Base-by-base conservation (phyloP, 1,140 invertebrate species). In the Papilio dardanus region DNA sequence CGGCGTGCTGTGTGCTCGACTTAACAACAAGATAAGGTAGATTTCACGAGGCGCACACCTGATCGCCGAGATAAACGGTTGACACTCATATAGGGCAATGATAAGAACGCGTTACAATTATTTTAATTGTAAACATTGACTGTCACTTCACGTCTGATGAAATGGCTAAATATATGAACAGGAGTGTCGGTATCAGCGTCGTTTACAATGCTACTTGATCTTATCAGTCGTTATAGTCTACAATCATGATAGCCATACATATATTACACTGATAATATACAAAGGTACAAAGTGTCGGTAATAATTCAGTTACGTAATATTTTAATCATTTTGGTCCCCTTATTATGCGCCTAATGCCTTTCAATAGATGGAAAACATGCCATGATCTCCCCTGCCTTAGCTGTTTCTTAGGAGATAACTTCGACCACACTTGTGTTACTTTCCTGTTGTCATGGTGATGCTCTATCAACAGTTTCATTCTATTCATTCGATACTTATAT, bases 41-140 rank as follows among this genome's bases (percentile, higher is more conserved):
- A 69, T 30, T 46, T 30, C 69, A 71, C 69, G 69, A 71, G 69
- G 40, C 69, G 42, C 69, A 50, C 69, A 71, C 69, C 69, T 71
- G 69, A 71, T 50, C 37, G 14, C 37, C 69, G 40, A 62, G 54
- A 62, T 28, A 62, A 62, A 28, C 54, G 54, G 54, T 62, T 62
- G 69, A 71, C 42, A 71, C 37, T 71, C 42, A 50, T 50, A 46
- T 50, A 71, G 42, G 37, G 69, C 69, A 50, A 46, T 31, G 42
- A 71, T 71, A 71, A 71, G 37, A 46, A 28, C 67, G 6, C 30
- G 21, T 28, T 30, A 71, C 42, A 71, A 62, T 71, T 46, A 71
- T 50, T 71, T 28, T 42, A 30, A 71, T 46, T 71, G 42, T 46
- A 46, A 71, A 71, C 40, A 46, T 71, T 71, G 42, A 71, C 31